These are phyloP conservation scores for Pseudorhombus dupliciocellatus DNA, from an alignment of 2,113 vertebrate genomes.

Conservation along the genomic window DNA sequence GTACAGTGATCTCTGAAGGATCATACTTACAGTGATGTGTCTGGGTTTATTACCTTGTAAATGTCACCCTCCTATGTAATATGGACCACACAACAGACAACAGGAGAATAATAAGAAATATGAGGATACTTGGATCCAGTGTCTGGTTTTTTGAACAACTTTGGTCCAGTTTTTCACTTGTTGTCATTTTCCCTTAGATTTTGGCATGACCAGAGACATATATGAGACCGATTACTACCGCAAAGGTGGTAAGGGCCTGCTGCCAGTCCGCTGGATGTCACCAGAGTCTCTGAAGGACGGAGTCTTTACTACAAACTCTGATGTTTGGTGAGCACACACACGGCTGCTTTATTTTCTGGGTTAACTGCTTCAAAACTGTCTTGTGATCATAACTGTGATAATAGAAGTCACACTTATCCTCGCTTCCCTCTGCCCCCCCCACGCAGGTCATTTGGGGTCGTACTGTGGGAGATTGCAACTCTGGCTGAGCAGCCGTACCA, in stretches of 20 bases:
- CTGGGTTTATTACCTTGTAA: background rate
- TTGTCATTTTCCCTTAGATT: slow-evolving; percentile 80
- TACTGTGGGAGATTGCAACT: slow-evolving; percentile 96
- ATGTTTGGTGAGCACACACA: slow-evolving; percentile 89
- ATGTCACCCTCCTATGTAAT: slow-evolving; percentile 26
- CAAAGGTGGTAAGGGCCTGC: slow-evolving; percentile 96
- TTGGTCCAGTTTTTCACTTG: background rate
- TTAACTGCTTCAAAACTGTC: background rate
- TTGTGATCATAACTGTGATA: background rate
- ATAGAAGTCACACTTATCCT: background rate
- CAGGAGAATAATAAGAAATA: background rate
- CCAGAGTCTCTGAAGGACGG: slow-evolving; percentile 98
- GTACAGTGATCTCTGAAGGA: background rate
- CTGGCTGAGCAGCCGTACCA: slow-evolving; percentile 97
- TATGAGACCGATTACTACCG: slow-evolving; percentile 99
- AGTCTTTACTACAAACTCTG: slow-evolving; percentile 97
- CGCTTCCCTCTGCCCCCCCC: background rate
- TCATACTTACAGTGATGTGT: slow-evolving; percentile 7
- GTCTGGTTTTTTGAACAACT: background rate
- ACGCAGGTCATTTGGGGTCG: slow-evolving; percentile 94
- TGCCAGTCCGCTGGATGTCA: slow-evolving; percentile 99
- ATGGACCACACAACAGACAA: background rate
- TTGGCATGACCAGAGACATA: slow-evolving; percentile 98
- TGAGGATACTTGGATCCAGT: background rate
- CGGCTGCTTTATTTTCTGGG: background rate